Evolutionary conservation across 2,888 invertebrate genomes (phyloP).

Genomic region (Linnaemya tessellans): DNA sequence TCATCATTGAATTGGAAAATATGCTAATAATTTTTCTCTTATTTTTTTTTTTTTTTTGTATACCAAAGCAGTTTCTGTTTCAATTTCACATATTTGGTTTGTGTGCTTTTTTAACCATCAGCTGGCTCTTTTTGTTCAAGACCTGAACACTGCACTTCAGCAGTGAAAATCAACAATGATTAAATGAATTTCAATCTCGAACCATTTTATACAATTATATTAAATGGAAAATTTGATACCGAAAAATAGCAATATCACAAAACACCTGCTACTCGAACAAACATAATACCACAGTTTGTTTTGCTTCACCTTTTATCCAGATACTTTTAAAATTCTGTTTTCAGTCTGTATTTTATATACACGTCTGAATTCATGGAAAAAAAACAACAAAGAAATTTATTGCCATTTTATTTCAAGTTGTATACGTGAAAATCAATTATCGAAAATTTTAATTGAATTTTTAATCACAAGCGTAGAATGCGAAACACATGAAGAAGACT

Average conservation of each 20-base stretch:
- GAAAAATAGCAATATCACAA: slow-evolving; percentile 58
- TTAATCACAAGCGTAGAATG: slow-evolving; percentile 59
- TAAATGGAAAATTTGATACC: slow-evolving; percentile 55
- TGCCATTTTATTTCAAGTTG: slow-evolving; percentile 59
- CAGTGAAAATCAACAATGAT: slow-evolving; percentile 53
- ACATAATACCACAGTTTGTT: slow-evolving; percentile 37
- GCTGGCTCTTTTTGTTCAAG: slow-evolving; percentile 36
- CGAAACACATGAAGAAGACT: slow-evolving; percentile 5
- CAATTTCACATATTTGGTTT: slow-evolving; percentile 12
- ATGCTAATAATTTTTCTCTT: slow-evolving; percentile 63
- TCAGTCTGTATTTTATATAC: slow-evolving; percentile 16
- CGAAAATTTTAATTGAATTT: slow-evolving; percentile 69
- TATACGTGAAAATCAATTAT: slow-evolving; percentile 68
- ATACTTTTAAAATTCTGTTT: slow-evolving; percentile 6
- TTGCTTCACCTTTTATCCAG: slow-evolving; percentile 27
- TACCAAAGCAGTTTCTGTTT: slow-evolving; percentile 33
- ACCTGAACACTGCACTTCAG: not conserved
- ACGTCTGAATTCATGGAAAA: slow-evolving; percentile 52
- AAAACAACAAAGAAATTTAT: slow-evolving; percentile 31
- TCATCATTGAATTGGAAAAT: slow-evolving; percentile 68
- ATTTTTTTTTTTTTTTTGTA: too few relatives aligned
- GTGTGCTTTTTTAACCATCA: slow-evolving; percentile 17
- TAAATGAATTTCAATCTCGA: slow-evolving; percentile 64
- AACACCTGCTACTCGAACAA: slow-evolving; percentile 53
- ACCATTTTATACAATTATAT: slow-evolving; percentile 53